Evolutionary conservation across 2,888 invertebrate genomes (phyloP).

Genomic region (Trileptium ribeirensis): DNA sequence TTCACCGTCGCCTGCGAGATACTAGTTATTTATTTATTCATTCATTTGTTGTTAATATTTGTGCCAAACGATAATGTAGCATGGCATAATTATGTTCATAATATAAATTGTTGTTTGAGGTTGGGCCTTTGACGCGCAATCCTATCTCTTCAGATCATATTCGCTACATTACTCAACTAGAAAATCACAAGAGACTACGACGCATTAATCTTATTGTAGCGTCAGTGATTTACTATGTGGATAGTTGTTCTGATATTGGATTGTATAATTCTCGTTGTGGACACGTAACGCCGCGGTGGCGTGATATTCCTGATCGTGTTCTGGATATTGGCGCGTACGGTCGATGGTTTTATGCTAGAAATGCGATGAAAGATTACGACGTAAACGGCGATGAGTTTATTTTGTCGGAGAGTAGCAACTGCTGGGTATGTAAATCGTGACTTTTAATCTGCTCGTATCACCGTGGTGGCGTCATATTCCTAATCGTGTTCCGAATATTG

Average conservation of each 20-base stretch:
- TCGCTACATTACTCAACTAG: background rate
- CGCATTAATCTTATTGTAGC: background rate
- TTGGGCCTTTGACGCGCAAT: conserved; percentile 1
- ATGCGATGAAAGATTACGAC: background rate
- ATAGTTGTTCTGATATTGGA: background rate
- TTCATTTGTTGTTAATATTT: too few species aligned
- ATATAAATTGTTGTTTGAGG: background rate
- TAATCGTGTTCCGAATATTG: too few species aligned
- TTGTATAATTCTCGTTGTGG: background rate
- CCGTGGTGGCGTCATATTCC: too few species aligned
- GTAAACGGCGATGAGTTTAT: conserved; percentile 2
- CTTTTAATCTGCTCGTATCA: too few species aligned
- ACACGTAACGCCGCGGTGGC: background rate
- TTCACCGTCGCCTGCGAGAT: too few species aligned
- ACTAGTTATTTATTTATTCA: too few species aligned
- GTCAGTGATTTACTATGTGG: background rate
- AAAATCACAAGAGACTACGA: background rate
- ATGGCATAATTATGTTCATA: too few species aligned
- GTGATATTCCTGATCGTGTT: background rate
- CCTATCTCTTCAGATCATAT: background rate
- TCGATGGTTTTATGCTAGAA: background rate
- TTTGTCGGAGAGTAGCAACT: too few species aligned
- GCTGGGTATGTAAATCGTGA: too few species aligned
- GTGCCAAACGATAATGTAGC: too few species aligned
- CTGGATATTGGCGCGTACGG: conserved; percentile 18